Percentiles rank a stretch among this genome's conserved stretches.
Conservation (phyloP, 2,113 vertebrate species). For the Ahaetulla prasina region DNA sequence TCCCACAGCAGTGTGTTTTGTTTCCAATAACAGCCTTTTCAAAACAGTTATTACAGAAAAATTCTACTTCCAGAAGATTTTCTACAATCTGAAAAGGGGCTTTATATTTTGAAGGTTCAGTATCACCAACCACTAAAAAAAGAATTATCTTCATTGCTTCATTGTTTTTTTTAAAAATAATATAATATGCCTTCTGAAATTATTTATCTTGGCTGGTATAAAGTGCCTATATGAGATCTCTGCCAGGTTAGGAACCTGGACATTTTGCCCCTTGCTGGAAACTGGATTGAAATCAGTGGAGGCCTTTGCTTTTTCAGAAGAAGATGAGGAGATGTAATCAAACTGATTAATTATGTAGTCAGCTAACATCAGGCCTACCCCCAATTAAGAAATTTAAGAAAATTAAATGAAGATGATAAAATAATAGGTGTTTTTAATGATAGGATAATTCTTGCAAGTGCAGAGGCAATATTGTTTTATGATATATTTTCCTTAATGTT, state of each 20-base stretch:
- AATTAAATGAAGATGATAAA: neutral
- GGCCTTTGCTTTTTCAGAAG: neutral
- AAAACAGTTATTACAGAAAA: neutral
- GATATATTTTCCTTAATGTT: neutral
- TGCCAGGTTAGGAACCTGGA: neutral
- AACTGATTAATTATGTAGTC: neutral
- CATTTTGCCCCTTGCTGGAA: neutral
- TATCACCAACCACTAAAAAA: neutral
- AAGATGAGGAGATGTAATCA: neutral
- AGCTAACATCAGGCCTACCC: neutral
- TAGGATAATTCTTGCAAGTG: neutral
- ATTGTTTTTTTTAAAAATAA: neutral
- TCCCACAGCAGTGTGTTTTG: neutral
- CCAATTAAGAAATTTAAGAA: neutral
- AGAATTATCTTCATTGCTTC: neutral
- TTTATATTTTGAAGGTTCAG: neutral
- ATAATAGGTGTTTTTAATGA: neutral
- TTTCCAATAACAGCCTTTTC: neutral
- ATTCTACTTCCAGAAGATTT: neutral
- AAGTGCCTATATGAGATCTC: neutral
- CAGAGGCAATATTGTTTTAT: conserved; percentile 10
- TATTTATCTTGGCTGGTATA: neutral
- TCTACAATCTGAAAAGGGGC: neutral
- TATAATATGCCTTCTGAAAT: neutral
- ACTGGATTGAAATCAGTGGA: neutral